Evolutionary conservation across 2,888 invertebrate species (phyloP), one percentile per base, ranked within the genome.

Genomic region (Trachelus troglodyta): DNA sequence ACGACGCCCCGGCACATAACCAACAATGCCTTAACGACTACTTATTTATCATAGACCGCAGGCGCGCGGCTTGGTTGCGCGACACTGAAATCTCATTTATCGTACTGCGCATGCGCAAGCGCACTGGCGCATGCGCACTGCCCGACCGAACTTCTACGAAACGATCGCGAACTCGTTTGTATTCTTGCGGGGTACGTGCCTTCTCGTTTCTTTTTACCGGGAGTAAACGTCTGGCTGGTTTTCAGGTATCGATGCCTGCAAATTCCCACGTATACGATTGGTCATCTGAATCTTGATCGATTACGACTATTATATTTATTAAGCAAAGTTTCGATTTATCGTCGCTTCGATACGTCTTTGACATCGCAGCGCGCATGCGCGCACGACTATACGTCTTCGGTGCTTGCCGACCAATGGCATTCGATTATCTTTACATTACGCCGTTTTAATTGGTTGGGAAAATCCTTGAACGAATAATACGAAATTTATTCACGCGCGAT

Each of bases 51-150:
- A 23, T 56, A 23, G 56, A 4, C 23, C 23, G 40, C 40, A 1
- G 15, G 4, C 4, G 40, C 4, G 15, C 40, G 15, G 40, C 15
- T 40, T 15, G 15, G 15, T 2, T 40, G 23, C 82, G 80, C 82
- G 80, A 80, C 76, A 84, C 81, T 79, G 78, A 80, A 84, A 83
- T 86, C 84, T 12, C 0, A 12, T 1, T 12, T 35, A 1, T 12
- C 35, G 35, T 35, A 79, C 80, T 81, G 80, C 81, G 82, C 81
- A 81, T 74, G 56, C 56, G 23, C 56, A 0, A 23, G 2, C 23
- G 56, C 56, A 2, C 23, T 9, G 9, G 56, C 56, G 56, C 79
- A 82, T 78, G 81, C 80, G 79, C 76, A 80, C 79, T 77, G 76
- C 75, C 69, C 76, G 75, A 37, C 79, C 69, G 79, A 80, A 77